Conservation (phyloP, 2,113 vertebrate species). For the Manacus vitellinus region DNA sequence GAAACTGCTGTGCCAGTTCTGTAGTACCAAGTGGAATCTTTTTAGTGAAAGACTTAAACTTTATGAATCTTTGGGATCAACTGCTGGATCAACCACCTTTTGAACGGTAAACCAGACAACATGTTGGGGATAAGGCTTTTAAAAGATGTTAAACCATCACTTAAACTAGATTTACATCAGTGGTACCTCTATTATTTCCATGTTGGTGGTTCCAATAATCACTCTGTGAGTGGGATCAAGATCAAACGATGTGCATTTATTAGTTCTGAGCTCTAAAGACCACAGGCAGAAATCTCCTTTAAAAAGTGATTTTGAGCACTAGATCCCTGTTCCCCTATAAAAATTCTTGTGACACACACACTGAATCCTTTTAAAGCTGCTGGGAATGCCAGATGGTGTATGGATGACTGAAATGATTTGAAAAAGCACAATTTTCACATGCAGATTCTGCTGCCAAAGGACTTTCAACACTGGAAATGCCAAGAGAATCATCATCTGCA, state of each 20-base stretch:
- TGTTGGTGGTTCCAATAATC: background rate
- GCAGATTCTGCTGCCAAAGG: conserved; percentile 87
- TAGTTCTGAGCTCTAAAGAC: background rate
- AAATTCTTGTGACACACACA: background rate
- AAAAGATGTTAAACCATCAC: background rate
- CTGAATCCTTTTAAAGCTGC: background rate
- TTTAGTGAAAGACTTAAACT: background rate
- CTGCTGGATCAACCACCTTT: background rate
- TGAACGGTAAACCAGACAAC: background rate
- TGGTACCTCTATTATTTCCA: background rate
- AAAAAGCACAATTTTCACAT: conserved; percentile 58
- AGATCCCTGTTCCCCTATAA: background rate
- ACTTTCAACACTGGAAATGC: conserved; percentile 92
- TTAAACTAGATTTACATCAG: background rate
- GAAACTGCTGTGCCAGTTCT: background rate
- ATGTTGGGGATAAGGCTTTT: background rate
- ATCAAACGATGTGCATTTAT: background rate
- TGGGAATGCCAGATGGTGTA: background rate
- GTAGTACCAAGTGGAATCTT: background rate
- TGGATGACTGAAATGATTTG: background rate
- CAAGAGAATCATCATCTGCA: conserved; percentile 92
- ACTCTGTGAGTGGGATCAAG: background rate
- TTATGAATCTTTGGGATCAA: background rate
- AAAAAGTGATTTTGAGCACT: background rate
- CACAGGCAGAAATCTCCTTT: background rate